These are phyloP conservation scores for Pogonus chalceus DNA, from an alignment of 1,140 invertebrate species.

Conservation along the genomic window DNA sequence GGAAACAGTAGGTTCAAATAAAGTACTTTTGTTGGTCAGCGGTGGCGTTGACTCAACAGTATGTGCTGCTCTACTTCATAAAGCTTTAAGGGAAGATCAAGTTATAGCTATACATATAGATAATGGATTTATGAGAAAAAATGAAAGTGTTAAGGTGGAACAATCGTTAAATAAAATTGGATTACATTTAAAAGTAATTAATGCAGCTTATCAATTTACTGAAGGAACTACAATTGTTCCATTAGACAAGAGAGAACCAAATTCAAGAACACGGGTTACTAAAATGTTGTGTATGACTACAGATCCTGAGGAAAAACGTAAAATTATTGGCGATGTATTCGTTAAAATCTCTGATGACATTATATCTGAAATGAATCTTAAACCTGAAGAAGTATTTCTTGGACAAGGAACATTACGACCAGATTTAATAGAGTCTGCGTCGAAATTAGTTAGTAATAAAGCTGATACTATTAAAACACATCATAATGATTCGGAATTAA, in stretches of 20 bases:
- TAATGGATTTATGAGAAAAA: conserved; percentile 97
- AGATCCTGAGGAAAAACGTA: conserved; percentile 93
- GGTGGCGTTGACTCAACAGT: conserved; percentile 98
- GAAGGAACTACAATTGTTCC: conserved; percentile 70
- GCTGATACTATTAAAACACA: conserved; percentile 99
- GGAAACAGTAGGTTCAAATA: conserved; percentile 80
- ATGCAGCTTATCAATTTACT: conserved; percentile 61
- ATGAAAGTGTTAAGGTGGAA: conserved; percentile 84
- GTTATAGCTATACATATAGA: conserved; percentile 96
- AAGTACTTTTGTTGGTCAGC: conserved; percentile 85
- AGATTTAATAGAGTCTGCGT: conserved; percentile 97
- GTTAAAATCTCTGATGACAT: conserved; percentile 81
- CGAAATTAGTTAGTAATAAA: conserved; percentile 67
- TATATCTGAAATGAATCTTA: conserved; percentile 69
- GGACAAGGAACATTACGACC: conserved; percentile 75
- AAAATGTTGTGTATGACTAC: conserved; percentile 78
- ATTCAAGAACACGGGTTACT: conserved; percentile 63
- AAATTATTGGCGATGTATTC: conserved; percentile 98
- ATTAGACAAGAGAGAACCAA: conserved; percentile 44
- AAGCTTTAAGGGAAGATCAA: conserved; percentile 81
- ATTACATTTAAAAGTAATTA: conserved; percentile 73
- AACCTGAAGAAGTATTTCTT: conserved; percentile 75
- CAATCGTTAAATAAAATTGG: conserved; percentile 63
- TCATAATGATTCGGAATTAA: conserved; percentile 96
- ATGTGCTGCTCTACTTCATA: conserved; percentile 87